phyloP scores from a whole-genome alignment of 2,113 vertebrate species.

The Nesogale talazaci region DNA sequence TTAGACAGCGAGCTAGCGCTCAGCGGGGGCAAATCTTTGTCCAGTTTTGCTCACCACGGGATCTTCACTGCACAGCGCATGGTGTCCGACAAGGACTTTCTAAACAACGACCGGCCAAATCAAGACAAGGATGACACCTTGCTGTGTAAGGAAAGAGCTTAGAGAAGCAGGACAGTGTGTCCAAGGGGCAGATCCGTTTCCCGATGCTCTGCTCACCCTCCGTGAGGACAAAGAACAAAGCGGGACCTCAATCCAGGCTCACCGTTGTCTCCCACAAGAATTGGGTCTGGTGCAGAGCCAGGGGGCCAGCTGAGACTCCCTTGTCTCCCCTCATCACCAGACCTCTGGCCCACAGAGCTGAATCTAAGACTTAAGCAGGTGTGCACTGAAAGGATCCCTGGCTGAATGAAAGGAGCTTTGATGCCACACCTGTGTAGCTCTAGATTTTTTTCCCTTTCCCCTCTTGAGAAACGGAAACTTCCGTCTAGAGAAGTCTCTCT shows the following conservation, averaged over 20 bases:
- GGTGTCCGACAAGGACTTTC: background rate
- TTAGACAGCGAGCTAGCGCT: background rate
- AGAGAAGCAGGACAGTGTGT: background rate
- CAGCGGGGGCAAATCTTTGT: background rate
- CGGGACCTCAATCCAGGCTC: slow-evolving; percentile 3
- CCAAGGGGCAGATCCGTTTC: background rate
- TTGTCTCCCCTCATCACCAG: background rate
- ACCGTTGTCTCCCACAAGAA: slow-evolving; percentile 11
- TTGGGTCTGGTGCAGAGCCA: background rate
- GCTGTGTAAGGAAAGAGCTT: slow-evolving; percentile 6
- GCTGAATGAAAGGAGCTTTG: background rate
- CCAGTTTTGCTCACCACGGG: background rate
- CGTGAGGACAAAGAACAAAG: background rate
- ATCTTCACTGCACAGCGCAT: background rate
- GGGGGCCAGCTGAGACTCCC: background rate
- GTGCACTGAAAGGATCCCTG: background rate
- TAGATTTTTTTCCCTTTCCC: background rate
- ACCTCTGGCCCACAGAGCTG: background rate
- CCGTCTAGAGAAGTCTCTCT: background rate
- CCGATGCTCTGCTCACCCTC: background rate
- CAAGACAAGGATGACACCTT: background rate
- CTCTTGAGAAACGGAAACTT: background rate
- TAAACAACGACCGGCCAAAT: background rate
- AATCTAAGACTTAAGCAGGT: background rate
- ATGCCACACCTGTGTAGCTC: background rate